Evolutionary conservation across 2,888 invertebrate species (phyloP).

Genomic region (Aporophyla lueneburgensis): DNA sequence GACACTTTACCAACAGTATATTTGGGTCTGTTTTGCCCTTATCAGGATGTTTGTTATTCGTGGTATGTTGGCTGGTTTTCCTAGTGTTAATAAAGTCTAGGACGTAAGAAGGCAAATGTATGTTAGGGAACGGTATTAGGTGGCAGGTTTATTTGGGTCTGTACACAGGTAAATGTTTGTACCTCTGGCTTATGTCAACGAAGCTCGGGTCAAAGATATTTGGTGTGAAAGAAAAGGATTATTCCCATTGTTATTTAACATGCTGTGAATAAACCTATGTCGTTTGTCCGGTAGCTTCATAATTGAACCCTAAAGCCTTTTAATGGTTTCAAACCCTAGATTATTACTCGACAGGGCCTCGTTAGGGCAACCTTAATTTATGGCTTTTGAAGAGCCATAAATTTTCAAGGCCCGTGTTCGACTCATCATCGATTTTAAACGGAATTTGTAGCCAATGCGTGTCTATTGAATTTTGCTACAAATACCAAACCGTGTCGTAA

Average conservation of each 20-base stretch:
- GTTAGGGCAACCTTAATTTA: slow-evolving; percentile 55
- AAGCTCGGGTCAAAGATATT: slow-evolving; percentile 27
- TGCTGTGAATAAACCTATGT: background rate
- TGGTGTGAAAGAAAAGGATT: slow-evolving; percentile 15
- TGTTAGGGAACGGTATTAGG: slow-evolving; percentile 43
- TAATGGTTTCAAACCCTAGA: slow-evolving; percentile 49
- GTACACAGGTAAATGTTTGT: slow-evolving; percentile 45
- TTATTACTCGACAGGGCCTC: slow-evolving; percentile 50
- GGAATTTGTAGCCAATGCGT: slow-evolving; percentile 18
- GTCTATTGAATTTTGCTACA: slow-evolving; percentile 38
- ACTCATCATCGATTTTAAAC: slow-evolving; percentile 43
- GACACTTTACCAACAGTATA: slow-evolving; percentile 46
- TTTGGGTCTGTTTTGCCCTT: slow-evolving; percentile 50
- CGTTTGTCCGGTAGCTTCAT: slow-evolving; percentile 4
- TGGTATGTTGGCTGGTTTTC: slow-evolving; percentile 42
- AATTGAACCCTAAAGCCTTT: slow-evolving; percentile 35
- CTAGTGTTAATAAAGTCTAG: slow-evolving; percentile 55
- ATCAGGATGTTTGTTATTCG: slow-evolving; percentile 59
- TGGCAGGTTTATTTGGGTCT: slow-evolving; percentile 57
- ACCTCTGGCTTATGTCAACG: slow-evolving; percentile 46
- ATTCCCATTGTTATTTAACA: slow-evolving; percentile 19
- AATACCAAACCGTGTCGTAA: slow-evolving; percentile 39
- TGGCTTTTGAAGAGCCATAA: slow-evolving; percentile 49
- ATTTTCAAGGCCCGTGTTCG: slow-evolving; percentile 38
- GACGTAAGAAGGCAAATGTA: slow-evolving; percentile 55